Evolutionary conservation across 2,797 vertebrate genomes (phyloP).

Genomic region (Cryptoprocta ferox): DNA sequence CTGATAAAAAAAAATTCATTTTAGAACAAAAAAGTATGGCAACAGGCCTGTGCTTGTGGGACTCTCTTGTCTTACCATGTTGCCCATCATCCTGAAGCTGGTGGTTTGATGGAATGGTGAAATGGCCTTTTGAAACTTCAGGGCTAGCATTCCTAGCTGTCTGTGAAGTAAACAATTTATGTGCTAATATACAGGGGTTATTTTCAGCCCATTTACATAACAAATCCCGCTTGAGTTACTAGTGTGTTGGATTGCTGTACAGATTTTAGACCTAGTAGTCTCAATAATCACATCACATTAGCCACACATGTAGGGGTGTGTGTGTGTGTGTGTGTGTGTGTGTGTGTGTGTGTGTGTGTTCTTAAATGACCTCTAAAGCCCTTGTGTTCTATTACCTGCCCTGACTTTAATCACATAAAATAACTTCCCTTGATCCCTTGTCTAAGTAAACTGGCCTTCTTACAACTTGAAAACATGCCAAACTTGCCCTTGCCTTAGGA

Average conservation of each 20-base stretch:
- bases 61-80: neutral
- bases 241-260: neutral
- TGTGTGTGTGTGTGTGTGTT: neutral
- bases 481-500: neutral
- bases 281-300: neutral
- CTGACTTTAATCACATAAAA: neutral
- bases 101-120: neutral
- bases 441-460: neutral
- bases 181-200: neutral
- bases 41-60: neutral
- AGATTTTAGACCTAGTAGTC: neutral
- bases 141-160: neutral
- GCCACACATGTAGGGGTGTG: fast-evolving
- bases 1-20: neutral
- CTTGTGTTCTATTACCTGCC: neutral
- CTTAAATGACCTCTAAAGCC: neutral
- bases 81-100: neutral
- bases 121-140: neutral
- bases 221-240: neutral
- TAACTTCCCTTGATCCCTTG: neutral
- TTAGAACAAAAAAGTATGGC: neutral
- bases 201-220: neutral
- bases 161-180: neutral
- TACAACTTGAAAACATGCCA: neutral
- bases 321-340: neutral